These are phyloP conservation scores for Eulacestoma nigropectus DNA, from an alignment of 2,113 vertebrate genomes.

Conservation along the genomic window DNA sequence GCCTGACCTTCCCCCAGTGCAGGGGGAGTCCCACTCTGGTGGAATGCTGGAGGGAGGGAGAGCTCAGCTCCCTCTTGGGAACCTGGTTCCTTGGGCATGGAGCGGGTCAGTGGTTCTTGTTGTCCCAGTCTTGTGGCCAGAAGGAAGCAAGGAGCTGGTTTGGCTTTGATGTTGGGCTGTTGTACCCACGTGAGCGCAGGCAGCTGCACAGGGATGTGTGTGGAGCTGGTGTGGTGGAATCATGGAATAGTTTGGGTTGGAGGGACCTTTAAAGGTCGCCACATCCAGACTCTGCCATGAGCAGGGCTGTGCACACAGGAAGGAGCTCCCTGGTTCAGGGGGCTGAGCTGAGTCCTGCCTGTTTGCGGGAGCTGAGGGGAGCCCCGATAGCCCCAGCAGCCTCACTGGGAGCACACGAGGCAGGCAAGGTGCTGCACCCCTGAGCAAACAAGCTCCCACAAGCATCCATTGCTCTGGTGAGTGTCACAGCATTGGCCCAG, in stretches of 20 bases:
- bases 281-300: background rate
- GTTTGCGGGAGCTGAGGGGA: fast-evolving
- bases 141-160: background rate
- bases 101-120: fast-evolving
- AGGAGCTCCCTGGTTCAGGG: background rate
- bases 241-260: background rate
- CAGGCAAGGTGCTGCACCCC: background rate
- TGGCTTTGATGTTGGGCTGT: background rate
- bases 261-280: background rate
- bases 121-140: background rate
- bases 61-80: fast-evolving
- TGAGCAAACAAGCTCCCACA: fast-evolving
- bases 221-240: fast-evolving
- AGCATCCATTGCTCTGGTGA: fast-evolving
- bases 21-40: background rate
- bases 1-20: background rate
- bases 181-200: fast-evolving
- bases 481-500: background rate
- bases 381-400: fast-evolving
- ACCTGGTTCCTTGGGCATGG: background rate
- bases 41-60: background rate
- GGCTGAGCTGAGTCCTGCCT: background rate
- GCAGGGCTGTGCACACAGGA: fast-evolving
- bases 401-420: background rate
- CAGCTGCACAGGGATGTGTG: background rate